Conservation (phyloP, 2,113 vertebrate genomes). For the Scomber colias region DNA sequence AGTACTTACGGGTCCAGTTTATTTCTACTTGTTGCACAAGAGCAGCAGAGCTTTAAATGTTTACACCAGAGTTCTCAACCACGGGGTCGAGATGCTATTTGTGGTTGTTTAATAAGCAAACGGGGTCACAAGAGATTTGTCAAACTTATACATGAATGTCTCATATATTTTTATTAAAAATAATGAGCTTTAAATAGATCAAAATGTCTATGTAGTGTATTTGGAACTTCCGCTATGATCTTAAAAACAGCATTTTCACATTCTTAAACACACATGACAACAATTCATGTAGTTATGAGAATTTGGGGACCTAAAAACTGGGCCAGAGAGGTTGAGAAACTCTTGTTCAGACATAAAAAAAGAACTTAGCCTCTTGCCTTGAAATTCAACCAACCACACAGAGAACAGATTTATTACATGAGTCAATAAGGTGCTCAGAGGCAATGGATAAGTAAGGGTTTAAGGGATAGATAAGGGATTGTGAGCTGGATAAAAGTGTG, state of each 20-base stretch:
- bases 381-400: constrained; percentile 33
- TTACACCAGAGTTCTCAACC: constrained; percentile 54
- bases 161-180: constrained; percentile 35
- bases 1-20: constrained; percentile 54
- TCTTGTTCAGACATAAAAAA: constrained; percentile 14
- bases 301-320: constrained; percentile 15
- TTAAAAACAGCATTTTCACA: constrained; percentile 3
- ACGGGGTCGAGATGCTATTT: constrained; percentile 57
- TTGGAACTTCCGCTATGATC: neutral
- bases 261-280: neutral
- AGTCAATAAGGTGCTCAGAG: constrained; percentile 42
- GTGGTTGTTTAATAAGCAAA: constrained; percentile 60
- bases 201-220: constrained; percentile 16
- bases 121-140: constrained; percentile 53
- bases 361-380: constrained; percentile 13
- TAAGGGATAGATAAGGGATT: constrained; percentile 51
- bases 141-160: constrained; percentile 39
- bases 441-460: constrained; percentile 48
- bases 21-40: constrained; percentile 68
- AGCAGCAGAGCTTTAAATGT: constrained; percentile 50
- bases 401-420: constrained; percentile 49
- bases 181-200: constrained; percentile 15
- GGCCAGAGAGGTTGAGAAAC: constrained; percentile 32
- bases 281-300: neutral
- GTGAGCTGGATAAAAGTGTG: constrained; percentile 50